phyloP scores from a whole-genome alignment of 2,888 invertebrate genomes.

The Creontiades dilutus region DNA sequence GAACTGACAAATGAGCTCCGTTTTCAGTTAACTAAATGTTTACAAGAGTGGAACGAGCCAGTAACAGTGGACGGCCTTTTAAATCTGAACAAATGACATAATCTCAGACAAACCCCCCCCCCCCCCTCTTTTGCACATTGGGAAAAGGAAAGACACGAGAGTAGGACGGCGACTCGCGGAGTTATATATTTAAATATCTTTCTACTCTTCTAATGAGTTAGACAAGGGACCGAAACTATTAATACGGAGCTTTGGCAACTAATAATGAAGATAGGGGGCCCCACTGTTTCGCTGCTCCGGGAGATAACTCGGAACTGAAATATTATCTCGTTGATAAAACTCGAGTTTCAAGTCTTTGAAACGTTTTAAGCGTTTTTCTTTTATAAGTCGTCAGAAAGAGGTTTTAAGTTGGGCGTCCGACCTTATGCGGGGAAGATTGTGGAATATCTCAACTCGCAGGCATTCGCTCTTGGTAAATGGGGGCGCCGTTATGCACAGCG shows the following conservation, averaged over 20 bases:
- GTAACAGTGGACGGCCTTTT: constrained; percentile 64
- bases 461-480: constrained; percentile 14
- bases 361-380: constrained; percentile 39
- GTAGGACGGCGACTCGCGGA: constrained; percentile 26
- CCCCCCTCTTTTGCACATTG: neutral
- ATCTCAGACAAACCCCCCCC: constrained; percentile 37
- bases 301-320: constrained; percentile 66
- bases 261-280: constrained; percentile 67
- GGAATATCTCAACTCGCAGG: constrained; percentile 52
- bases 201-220: constrained; percentile 38
- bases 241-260: constrained; percentile 73
- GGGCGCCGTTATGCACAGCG: neutral
- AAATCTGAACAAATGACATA: constrained; percentile 71
- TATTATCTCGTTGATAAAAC: constrained; percentile 64
- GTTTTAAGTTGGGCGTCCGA: neutral
- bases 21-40: constrained; percentile 71
- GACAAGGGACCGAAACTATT: constrained; percentile 67
- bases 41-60: constrained; percentile 68
- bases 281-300: constrained; percentile 57
- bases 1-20: constrained; percentile 67
- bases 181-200: constrained; percentile 71
- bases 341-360: constrained; percentile 51
- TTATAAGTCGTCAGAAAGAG: neutral
- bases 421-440: constrained; percentile 11
- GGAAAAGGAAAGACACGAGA: neutral